phyloP scores from a whole-genome alignment of 1,140 invertebrate species.

The Micrasema minimum region DNA sequence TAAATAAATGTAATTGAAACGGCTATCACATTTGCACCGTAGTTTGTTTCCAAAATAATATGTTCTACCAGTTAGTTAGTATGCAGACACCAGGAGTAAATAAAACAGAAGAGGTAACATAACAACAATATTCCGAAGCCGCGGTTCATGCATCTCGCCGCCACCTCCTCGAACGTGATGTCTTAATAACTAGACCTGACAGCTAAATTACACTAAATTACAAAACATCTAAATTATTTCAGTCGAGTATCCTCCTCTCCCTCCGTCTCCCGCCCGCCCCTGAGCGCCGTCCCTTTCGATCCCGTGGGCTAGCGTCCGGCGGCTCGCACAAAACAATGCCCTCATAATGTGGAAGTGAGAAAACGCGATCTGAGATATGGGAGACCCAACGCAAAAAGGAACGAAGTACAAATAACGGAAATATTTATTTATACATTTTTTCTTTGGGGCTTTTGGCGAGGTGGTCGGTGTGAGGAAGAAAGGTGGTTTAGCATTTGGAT shows the following conservation, averaged over 20 bases:
- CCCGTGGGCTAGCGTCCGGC: conserved; percentile 27
- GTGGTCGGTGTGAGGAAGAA: not conserved
- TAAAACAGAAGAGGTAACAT: not conserved
- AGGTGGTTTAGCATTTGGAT: conserved; percentile 18
- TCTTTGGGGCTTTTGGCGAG: not conserved
- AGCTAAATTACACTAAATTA: conserved; percentile 56
- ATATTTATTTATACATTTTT: not conserved
- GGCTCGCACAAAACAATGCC: conserved; percentile 40
- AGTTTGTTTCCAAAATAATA: too few relatives aligned
- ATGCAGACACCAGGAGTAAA: conserved; percentile 10
- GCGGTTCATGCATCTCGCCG: conserved; percentile 18
- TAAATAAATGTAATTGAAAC: too few relatives aligned
- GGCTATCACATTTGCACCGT: too few relatives aligned
- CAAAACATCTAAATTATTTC: conserved; percentile 56
- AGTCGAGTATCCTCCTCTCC: conserved; percentile 37
- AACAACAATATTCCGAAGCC: conserved; percentile 10
- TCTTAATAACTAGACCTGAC: conserved; percentile 56
- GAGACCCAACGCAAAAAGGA: not conserved
- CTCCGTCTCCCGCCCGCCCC: conserved; percentile 12
- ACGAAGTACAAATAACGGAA: not conserved
- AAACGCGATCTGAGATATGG: not conserved
- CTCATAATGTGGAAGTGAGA: conserved; percentile 25
- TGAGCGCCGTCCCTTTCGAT: conserved; percentile 10
- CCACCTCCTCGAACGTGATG: conserved; percentile 50
- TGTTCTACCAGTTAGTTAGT: too few relatives aligned